Conservation (phyloP, 2,797 vertebrate species). For the Crocidura indochinensis region DNA sequence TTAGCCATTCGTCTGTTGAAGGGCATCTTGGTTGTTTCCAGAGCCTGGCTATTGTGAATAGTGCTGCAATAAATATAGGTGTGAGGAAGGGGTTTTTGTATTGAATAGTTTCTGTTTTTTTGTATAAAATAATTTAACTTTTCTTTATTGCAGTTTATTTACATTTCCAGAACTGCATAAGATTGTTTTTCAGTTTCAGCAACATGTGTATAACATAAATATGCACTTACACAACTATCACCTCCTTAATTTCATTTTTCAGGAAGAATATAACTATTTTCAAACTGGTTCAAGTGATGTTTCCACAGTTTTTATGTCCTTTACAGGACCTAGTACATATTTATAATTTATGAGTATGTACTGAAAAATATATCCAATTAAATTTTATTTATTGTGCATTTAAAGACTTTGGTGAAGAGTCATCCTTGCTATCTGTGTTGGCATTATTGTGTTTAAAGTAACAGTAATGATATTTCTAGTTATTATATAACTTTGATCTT, state of each 20-base stretch:
- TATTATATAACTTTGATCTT: slow-evolving; percentile 31
- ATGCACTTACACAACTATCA: not conserved
- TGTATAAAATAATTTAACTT: not conserved
- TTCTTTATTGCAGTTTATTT: not conserved
- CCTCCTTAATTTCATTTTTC: not conserved
- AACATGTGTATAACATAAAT: not conserved
- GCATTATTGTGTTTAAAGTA: not conserved
- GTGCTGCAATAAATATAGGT: too few relatives aligned
- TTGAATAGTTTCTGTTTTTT: not conserved
- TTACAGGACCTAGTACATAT: not conserved
- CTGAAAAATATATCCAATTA: slow-evolving; percentile 3
- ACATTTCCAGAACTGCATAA: not conserved
- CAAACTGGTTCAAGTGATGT: slow-evolving; percentile 2
- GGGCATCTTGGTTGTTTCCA: too few relatives aligned
- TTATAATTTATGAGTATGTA: not conserved
- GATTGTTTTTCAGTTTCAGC: slow-evolving; percentile 22
- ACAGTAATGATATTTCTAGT: slow-evolving; percentile 39
- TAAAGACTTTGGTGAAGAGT: slow-evolving; percentile 61
- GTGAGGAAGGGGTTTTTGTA: too few relatives aligned
- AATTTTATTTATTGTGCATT: not conserved
- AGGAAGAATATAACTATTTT: slow-evolving; percentile 44
- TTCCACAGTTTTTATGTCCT: slow-evolving; percentile 1
- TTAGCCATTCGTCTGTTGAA: too few relatives aligned
- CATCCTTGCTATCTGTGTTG: not conserved
- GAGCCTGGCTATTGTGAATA: too few relatives aligned